Base-by-base conservation (phyloP, 2,113 vertebrate species). In the Myrmecobius fasciatus region DNA sequence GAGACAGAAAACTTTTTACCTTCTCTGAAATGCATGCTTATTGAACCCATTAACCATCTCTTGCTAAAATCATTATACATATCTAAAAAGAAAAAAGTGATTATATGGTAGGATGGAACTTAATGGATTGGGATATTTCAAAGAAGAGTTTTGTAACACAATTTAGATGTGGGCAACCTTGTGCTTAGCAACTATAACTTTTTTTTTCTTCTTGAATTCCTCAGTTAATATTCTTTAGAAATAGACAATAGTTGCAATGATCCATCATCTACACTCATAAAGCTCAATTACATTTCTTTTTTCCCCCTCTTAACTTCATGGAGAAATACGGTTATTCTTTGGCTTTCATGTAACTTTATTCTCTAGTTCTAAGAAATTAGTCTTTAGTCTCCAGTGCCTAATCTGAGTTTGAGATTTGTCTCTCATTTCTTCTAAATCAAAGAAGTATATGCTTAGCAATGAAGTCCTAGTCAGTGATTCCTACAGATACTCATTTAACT, bases 81-180 rank as follows among this genome's bases (percentile, higher is more conserved):
- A 91, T 56, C 91, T 90, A 54, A 91, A 28, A 91, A 93, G 22
- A 94, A 93, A 93, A 95, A 95, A 56, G 11, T 52, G 7, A 92
- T 89, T 53, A 51, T 10, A 92, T 89, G 0, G 10, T 93, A 53
- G 5, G 26, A 48, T 75, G 88, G 24, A 92, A 91, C 14, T 56
- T 52, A 90, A 94, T 47, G 6, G 25, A 91, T 93, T 67, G 22
- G 43, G 43, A 90, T 95, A 46, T 67, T 94, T 56, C 43, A 54
- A 95, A 89, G 17, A n/a, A 53, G 89, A 92, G 88, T 52, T 90
- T 20, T 52, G 8, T n/a, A 93, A 89, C 9, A 53, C 48, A 91
- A 5, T 91, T 67, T 20, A 90, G 26, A 93, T 47, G 52, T 47
- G 56, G 31, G 43, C 53, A 91, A 14, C 14, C 1, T 75, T 91